Percentiles rank a stretch among this genome's conserved stretches.
Evolutionary conservation across 2,797 vertebrate species (phyloP).

Genomic region (Furcifer pardalis): DNA sequence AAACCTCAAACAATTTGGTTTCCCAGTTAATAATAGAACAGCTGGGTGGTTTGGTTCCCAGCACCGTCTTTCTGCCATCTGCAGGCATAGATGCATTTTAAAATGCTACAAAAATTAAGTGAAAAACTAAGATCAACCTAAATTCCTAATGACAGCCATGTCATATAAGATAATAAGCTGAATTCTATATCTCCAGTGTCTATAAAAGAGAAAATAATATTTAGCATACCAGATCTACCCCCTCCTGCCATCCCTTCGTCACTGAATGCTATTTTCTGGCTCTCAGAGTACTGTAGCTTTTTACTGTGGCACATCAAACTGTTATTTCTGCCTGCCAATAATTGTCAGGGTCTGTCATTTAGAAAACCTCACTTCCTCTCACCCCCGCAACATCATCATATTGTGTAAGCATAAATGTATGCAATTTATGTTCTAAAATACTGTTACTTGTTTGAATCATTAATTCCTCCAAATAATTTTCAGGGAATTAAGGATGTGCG

Average conservation of each 20-base stretch:
- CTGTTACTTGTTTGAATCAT: constrained; percentile 62
- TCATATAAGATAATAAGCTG: constrained; percentile 5
- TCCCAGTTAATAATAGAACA: not conserved
- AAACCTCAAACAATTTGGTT: not conserved
- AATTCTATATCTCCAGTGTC: not conserved
- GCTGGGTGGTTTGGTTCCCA: not conserved
- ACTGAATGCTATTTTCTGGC: constrained; percentile 45
- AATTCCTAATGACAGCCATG: constrained; percentile 3
- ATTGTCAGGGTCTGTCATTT: constrained; percentile 57
- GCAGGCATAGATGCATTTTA: constrained; percentile 32
- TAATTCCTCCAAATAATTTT: constrained; percentile 62
- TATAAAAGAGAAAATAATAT: constrained; percentile 10
- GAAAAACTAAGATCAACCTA: constrained; percentile 23
- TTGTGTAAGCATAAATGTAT: constrained; percentile 57
- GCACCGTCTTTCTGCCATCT: constrained; percentile 32
- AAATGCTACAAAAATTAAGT: constrained; percentile 8
- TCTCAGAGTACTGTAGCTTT: constrained; percentile 58
- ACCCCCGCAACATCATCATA: constrained; percentile 25
- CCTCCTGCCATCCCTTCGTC: not conserved
- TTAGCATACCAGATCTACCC: constrained; percentile 26
- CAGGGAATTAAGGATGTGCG: constrained; percentile 63
- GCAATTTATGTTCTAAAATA: constrained; percentile 62
- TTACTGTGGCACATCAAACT: constrained; percentile 48
- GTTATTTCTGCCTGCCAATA: constrained; percentile 61
- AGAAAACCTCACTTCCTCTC: not conserved